A percentile compares a stretch with the other conserved stretches of the same genome.
Conservation (phyloP, 64 coral and sea anemone genomes). For the Pocillopora damicornis region DNA sequence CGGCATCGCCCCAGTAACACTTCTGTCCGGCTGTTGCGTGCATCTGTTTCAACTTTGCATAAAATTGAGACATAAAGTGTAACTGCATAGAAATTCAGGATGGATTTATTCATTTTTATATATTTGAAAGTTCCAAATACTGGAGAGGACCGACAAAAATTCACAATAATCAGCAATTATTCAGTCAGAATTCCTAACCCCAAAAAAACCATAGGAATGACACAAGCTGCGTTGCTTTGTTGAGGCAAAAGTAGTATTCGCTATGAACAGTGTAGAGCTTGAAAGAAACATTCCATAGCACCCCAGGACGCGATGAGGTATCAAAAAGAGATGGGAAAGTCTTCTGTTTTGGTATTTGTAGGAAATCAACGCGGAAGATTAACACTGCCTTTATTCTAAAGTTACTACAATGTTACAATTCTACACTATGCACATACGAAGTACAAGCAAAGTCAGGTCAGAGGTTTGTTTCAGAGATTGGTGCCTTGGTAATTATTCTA, state of each 20-base stretch:
- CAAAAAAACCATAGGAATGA: no score
- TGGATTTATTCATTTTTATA: no score
- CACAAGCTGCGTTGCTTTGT: no score
- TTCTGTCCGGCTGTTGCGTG: background rate
- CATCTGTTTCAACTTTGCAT: no score
- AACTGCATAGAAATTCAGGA: no score
- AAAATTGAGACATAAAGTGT: no score
- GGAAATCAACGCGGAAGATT: background rate
- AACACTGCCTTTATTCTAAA: background rate
- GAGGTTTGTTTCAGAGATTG: background rate
- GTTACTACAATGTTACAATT: constrained; percentile 10
- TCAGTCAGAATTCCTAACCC: no score
- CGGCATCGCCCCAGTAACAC: background rate
- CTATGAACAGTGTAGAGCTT: background rate
- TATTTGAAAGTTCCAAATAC: no score
- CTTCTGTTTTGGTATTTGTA: background rate
- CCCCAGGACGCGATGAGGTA: background rate
- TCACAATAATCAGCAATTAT: no score
- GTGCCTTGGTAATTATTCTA: no score
- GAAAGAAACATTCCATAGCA: background rate
- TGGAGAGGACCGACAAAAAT: no score
- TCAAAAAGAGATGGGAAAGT: background rate
- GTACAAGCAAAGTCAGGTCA: background rate
- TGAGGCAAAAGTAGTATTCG: background rate
- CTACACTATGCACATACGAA: background rate